Evolutionary conservation across 2,888 invertebrate species (phyloP), one percentile per base, ranked within the genome.

Genomic region (Dendrolimus pini): DNA sequence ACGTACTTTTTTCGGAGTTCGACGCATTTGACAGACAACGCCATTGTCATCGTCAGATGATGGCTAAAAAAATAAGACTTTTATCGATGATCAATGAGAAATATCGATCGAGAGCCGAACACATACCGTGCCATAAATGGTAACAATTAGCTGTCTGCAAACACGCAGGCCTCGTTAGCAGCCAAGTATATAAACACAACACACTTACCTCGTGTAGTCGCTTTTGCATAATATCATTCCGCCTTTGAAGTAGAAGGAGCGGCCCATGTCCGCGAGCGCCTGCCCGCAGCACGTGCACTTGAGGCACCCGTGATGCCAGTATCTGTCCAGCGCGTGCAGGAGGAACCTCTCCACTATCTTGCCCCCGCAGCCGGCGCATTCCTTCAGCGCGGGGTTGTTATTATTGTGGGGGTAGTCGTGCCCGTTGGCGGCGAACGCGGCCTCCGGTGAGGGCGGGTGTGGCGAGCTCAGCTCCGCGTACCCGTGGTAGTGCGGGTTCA

Each of bases 191-290:
- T 57, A 62, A 59, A 57, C 62, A 54, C 53, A 62, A 10, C 8
- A 47, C 54, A 61, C 94, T 94, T 91, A 98, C 98, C 96, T 97
- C 89, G 96, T 94, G 91, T 98, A 98, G 91, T 98, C 98, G 90
- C 94, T 95, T 93, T 96, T 96, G 94, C 98, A 98, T 78, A 98
- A 94, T 85, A 98, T 97, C 95, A 98, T 96, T 75, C 96, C 96
- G 66, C 95, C 95, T 92, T 96, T 96, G 87, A 96, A 96, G 91
- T 96, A 98, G 92, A 98, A 98, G 78, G 97, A 96, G 67, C 94
- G 93, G 65, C 97, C 97, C 85, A 98, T 95, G 84, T 98, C 98
- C 75, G 97, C 97, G 70, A 98, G 93, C 82, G 95, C 95, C 67
- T 96, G 95, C 68, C 95, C 95, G 87, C 98, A 98, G 89, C 95